These are phyloP conservation scores for Percopsis transmontana DNA, from an alignment of 2,113 vertebrate genomes.

Conservation along the genomic window DNA sequence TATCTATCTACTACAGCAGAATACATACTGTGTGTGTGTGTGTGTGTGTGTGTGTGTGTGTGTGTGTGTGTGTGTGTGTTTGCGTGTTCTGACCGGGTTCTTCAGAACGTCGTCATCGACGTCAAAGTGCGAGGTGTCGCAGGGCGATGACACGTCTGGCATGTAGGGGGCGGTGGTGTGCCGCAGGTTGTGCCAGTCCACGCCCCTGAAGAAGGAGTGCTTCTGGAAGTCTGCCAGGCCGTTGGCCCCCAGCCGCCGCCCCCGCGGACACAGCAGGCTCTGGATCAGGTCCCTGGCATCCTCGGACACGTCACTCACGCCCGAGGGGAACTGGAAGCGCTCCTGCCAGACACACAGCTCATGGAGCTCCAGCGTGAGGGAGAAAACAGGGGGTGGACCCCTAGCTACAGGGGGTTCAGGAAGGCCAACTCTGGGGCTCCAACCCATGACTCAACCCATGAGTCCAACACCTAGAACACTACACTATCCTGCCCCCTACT, in stretches of 20 bases:
- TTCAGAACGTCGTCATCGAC: constrained; percentile 95
- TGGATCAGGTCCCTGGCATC: constrained; percentile 96
- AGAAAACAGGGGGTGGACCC: background rate
- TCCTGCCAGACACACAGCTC: constrained; percentile 78
- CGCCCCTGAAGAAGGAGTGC: constrained; percentile 89
- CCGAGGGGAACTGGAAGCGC: constrained; percentile 94
- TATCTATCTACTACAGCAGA: no score
- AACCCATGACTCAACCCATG: no score
- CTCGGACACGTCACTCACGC: constrained; percentile 91
- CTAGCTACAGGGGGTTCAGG: background rate
- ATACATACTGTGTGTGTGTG: no score
- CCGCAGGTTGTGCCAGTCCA: constrained; percentile 94
- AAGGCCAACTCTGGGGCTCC: no score
- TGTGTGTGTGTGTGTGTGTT: background rate
- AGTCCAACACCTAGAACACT: no score
- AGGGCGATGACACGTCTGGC: constrained; percentile 97
- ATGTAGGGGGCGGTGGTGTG: constrained; percentile 92
- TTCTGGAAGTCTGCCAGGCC: constrained; percentile 93
- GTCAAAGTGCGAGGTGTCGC: constrained; percentile 97
- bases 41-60: background rate
- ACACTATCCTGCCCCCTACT: no score
- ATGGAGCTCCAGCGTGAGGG: background rate
- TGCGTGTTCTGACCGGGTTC: constrained; percentile 83
- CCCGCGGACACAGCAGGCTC: constrained; percentile 90
- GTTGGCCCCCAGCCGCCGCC: constrained; percentile 88